Percentiles rank a stretch among this genome's conserved stretches.
phyloP scores from a whole-genome alignment of 2,113 vertebrate genomes.

The Tragelaphus imberbis region DNA sequence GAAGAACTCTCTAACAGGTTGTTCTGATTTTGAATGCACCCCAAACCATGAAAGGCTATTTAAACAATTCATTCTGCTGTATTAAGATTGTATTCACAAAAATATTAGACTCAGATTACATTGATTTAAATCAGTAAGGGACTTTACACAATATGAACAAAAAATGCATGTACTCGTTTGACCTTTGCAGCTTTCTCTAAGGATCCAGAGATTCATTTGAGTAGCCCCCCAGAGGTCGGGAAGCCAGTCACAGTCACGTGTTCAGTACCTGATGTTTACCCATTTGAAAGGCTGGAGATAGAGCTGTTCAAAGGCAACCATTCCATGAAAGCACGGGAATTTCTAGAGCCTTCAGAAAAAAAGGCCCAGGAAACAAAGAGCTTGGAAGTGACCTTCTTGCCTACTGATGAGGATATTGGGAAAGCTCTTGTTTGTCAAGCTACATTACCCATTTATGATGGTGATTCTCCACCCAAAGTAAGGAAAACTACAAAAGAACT shows the following conservation, averaged over 20 bases:
- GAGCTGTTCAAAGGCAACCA: conserved; percentile 54
- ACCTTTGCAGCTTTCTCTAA: conserved; percentile 79
- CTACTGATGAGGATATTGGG: conserved; percentile 66
- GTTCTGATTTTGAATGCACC: background rate
- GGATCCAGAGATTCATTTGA: conserved; percentile 77
- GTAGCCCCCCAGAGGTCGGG: conserved; percentile 46
- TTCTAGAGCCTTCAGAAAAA: background rate
- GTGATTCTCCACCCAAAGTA: conserved; percentile 55
- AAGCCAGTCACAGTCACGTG: conserved; percentile 66
- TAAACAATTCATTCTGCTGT: background rate
- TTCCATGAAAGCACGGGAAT: background rate
- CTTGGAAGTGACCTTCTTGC: conserved; percentile 65
- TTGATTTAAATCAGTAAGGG: no score
- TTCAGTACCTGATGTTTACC: conserved; percentile 75
- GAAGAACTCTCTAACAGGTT: background rate
- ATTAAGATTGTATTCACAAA: background rate
- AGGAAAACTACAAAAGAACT: conserved; percentile 60
- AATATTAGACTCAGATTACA: background rate
- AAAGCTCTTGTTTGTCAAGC: conserved; percentile 76
- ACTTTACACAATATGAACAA: background rate
- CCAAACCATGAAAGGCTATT: background rate
- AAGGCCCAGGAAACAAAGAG: conserved; percentile 69
- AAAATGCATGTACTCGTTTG: background rate
- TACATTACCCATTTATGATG: conserved; percentile 46
- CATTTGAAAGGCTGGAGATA: conserved; percentile 69